A percentile compares a stretch with the other conserved stretches of the same genome.
Evolutionary conservation across 2,797 vertebrate genomes (phyloP).

Genomic region (Tangara arthus): DNA sequence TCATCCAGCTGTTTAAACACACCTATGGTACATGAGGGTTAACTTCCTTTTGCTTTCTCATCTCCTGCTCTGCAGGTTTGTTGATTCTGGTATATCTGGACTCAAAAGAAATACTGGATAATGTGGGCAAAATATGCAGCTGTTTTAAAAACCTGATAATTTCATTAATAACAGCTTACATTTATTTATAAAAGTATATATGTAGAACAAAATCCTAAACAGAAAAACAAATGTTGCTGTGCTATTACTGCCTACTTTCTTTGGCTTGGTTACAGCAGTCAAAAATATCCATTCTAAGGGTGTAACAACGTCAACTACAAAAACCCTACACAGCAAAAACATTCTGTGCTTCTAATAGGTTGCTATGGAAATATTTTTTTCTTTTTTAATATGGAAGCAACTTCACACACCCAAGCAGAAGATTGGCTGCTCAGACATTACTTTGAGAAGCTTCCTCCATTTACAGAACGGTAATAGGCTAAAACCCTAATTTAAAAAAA

Average conservation of each 20-base stretch:
- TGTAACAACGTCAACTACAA: not conserved
- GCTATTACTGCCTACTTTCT: not conserved
- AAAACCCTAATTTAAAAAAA: not conserved
- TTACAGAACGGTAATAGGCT: not conserved
- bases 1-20: not conserved
- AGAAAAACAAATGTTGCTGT: not conserved
- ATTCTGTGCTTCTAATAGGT: slow-evolving; percentile 20
- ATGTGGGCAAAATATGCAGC: not conserved
- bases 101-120: not conserved
- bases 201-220: not conserved
- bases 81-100: not conserved
- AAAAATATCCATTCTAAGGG: not conserved
- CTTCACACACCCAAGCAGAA: not conserved
- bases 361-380: slow-evolving; percentile 49
- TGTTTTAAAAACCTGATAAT: not conserved
- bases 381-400: not conserved
- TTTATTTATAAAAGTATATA: not conserved
- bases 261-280: not conserved
- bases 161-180: not conserved
- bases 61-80: not conserved
- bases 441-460: not conserved
- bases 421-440: not conserved
- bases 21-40: fast-evolving
- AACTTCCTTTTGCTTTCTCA: not conserved
- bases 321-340: not conserved